These are phyloP conservation scores for Porites divaricata DNA, from an alignment of 92 coral and sea anemone genomes.

Conservation along the genomic window DNA sequence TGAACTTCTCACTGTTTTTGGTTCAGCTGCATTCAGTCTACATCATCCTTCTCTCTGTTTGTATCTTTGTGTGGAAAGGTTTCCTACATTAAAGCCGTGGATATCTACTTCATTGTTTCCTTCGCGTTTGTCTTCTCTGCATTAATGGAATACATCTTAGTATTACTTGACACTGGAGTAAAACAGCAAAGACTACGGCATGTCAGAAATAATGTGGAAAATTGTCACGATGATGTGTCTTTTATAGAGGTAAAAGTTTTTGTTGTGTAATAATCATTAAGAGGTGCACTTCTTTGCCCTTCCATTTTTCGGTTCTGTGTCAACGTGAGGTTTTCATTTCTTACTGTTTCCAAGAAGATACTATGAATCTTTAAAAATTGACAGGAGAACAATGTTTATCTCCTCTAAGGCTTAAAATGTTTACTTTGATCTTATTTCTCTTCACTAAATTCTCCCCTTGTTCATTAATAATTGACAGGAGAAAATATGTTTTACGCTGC, in stretches of 20 bases:
- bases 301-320: background rate
- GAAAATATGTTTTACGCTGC: too few relatives aligned
- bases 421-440: too few relatives aligned
- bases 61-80: slow-evolving; percentile 33
- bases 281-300: too few relatives aligned
- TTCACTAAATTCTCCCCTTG: too few relatives aligned
- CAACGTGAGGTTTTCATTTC: background rate
- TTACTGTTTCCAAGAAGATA: too few relatives aligned
- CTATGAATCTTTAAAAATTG: too few relatives aligned
- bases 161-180: slow-evolving; percentile 54
- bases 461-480: too few relatives aligned
- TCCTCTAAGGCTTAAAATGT: too few relatives aligned
- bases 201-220: background rate
- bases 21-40: too few relatives aligned
- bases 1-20: too few relatives aligned
- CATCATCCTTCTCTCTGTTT: background rate
- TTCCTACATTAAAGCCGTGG: slow-evolving; percentile 78
- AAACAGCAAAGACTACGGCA: slow-evolving; percentile 3
- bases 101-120: slow-evolving; percentile 72
- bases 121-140: slow-evolving; percentile 70
- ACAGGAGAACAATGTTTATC: too few relatives aligned
- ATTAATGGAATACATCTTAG: slow-evolving; percentile 61
- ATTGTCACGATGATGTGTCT: background rate
- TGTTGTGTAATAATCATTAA: background rate
- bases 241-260: background rate